phyloP scores from a whole-genome alignment of 2,113 vertebrate genomes.

The Trochalopteron elliotii region DNA sequence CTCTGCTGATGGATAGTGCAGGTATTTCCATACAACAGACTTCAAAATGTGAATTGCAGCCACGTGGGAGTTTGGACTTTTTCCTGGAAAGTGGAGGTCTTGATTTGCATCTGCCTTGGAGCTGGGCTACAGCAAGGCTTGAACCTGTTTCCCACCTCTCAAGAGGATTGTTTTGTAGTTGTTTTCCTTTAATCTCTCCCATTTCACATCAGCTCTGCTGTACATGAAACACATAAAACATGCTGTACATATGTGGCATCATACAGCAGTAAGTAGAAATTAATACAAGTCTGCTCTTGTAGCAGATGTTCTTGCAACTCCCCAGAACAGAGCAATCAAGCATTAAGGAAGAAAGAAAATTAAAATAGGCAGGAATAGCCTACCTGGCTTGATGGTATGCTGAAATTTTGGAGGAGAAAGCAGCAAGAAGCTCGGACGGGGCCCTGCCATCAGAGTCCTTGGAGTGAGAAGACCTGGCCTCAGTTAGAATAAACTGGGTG shows the following conservation, averaged over 20 bases:
- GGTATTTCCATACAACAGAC: neutral
- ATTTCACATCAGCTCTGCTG: neutral
- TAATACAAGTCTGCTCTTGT: neutral
- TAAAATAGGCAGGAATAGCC: neutral
- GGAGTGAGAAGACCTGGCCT: neutral
- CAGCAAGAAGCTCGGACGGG: fast-evolving
- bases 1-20: neutral
- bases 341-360: neutral
- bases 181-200: neutral
- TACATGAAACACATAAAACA: neutral
- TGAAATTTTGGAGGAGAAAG: neutral
- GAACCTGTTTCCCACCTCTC: neutral
- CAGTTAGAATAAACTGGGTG: neutral
- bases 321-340: neutral
- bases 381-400: neutral
- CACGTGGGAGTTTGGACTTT: fast-evolving
- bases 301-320: slow-evolving; percentile 1
- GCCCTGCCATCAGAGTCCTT: neutral
- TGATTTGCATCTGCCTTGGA: neutral
- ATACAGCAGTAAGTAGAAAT: neutral
- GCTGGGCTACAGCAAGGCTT: neutral
- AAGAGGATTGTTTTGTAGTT: neutral
- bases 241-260: neutral
- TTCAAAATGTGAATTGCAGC: neutral
- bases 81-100: neutral